Evolutionary conservation across 2,797 vertebrate species (phyloP), one percentile per base, ranked within the genome.

Genomic region (Characodon lateralis): DNA sequence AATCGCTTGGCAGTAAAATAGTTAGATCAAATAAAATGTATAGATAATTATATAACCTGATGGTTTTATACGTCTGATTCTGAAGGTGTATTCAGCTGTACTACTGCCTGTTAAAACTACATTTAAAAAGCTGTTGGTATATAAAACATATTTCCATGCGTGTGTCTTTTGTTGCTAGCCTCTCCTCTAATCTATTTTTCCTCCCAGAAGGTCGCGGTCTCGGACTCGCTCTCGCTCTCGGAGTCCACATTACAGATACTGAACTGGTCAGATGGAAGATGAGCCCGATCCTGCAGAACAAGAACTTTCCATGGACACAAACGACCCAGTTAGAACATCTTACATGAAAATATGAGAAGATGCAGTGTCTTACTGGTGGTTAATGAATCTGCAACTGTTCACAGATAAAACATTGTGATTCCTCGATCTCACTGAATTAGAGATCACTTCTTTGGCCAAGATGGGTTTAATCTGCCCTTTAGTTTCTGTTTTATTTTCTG

Each of bases 201-300:
- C 0, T 58, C 51, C 8, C 79, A 95, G 95, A 91, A 95, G 95
- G 65, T 97, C 96, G 0, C 91, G 95, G 46, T 97, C 96, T 39
- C 92, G 95, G 31, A 97, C 96, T 18, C 91, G 95, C 43, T 97
- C 96, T 28, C 92, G 96, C 39, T 97, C 96, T 7, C 90, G 96
- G 78, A 97, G 97, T 89, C 96, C 97, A 8, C 91, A 95, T 83
- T 95, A 96, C 89, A 91, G 95, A 71, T 93, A 97, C 90, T 97
- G 83, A 96, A 82, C 59, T 7, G 53, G 22, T 63, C 70, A 13
- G 55, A 22, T 59, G 75, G 80, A 59, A 78, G 68, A 55, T 20
- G 13, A 10, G 31, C 68, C 0, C 8, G 53, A 5, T 72, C 77
- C 28, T 22, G 24, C 53, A 48, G 72, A 74, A 46, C 71, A 55